Conservation (phyloP, 1,140 invertebrate genomes). For the Tachypleus tridentatus region DNA sequence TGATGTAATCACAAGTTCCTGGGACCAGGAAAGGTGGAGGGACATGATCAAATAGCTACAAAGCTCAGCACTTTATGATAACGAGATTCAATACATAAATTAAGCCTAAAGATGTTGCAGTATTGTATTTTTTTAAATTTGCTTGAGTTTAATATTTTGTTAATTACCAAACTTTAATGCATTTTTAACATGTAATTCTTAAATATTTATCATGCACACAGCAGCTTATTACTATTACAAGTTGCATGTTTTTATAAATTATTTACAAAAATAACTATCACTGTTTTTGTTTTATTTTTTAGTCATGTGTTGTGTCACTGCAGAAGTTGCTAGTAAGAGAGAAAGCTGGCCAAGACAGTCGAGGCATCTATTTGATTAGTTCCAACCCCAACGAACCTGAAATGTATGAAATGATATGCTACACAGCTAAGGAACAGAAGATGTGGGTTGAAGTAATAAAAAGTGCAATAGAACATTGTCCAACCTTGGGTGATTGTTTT, state of each 20-base stretch:
- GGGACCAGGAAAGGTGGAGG: no score
- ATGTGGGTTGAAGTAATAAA: constrained; percentile 75
- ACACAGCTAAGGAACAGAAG: constrained; percentile 73
- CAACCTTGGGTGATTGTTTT: constrained; percentile 35
- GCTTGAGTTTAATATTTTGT: not conserved
- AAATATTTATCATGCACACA: not conserved
- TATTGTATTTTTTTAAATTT: no score
- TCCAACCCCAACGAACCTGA: constrained; percentile 75
- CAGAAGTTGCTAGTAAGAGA: constrained; percentile 82
- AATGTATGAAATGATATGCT: constrained; percentile 89
- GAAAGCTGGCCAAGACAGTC: constrained; percentile 76
- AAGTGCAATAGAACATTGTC: constrained; percentile 41
- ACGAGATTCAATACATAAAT: no score
- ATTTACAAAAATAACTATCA: constrained; percentile 29
- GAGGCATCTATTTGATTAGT: constrained; percentile 71
- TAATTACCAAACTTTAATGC: not conserved
- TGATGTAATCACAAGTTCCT: no score
- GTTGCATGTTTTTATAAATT: not conserved
- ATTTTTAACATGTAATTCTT: not conserved
- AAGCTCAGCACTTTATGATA: no score
- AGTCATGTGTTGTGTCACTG: constrained; percentile 79
- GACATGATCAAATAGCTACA: no score
- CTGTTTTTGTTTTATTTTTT: constrained; percentile 27
- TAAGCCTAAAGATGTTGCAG: no score
- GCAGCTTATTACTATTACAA: no score